Percentiles rank a stretch among this genome's conserved stretches.
Evolutionary conservation across 1,140 invertebrate genomes (phyloP).

Genomic region (Batillaria attramentaria): DNA sequence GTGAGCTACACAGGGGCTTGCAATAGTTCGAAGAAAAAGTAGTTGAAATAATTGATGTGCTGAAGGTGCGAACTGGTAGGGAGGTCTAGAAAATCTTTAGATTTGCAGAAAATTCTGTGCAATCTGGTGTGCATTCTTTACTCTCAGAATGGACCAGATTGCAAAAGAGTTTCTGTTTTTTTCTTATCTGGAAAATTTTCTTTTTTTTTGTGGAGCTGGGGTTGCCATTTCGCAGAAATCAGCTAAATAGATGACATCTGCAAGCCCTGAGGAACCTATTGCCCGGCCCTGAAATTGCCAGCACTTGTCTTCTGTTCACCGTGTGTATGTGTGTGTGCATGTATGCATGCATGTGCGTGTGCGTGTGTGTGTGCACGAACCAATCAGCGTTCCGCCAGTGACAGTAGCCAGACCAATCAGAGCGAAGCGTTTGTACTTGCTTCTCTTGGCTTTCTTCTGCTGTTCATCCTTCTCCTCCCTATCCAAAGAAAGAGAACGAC

Average conservation of each 20-base stretch:
- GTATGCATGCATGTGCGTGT: not conserved
- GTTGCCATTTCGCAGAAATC: no score
- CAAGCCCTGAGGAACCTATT: no score
- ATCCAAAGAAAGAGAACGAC: constrained; percentile 32
- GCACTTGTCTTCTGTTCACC: no score
- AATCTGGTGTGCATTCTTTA: not conserved
- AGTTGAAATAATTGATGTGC: no score
- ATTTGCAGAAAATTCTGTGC: not conserved
- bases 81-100: no score
- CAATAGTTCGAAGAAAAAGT: not conserved
- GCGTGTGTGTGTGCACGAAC: constrained; percentile 54
- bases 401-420: constrained; percentile 79
- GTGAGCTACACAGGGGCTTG: no score
- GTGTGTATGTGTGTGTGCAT: not conserved
- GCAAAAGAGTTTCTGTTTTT: no score
- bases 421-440: constrained; percentile 78
- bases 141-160: no score
- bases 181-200: no score
- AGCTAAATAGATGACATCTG: no score
- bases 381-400: constrained; percentile 79
- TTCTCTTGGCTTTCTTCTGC: constrained; percentile 71
- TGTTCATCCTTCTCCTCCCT: constrained; percentile 72
- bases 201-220: no score
- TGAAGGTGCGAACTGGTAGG: not conserved
- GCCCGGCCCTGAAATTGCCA: no score